Base-by-base conservation (phyloP, 2,888 invertebrate genomes). In the Thereva nobilitata region DNA sequence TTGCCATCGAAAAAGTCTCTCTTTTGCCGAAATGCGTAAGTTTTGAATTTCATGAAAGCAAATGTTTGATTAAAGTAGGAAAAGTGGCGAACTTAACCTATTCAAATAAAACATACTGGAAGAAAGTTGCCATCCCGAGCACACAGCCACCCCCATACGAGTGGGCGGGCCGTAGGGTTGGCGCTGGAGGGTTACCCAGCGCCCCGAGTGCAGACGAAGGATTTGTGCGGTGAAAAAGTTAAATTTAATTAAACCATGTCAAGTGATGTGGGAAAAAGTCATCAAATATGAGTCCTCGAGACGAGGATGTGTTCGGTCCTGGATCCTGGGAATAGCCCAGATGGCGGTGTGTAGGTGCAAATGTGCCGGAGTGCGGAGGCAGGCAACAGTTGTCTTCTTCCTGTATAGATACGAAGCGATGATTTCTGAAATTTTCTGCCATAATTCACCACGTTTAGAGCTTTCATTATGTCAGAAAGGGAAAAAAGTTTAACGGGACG, bases 171-270 rank as follows among this genome's bases (percentile, higher is more conserved):
- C 50, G 4, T 8, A 34, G 35, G 5, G 50, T 23, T 23, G 50
- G 12, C 2, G 50, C 35, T 23, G 23, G 23, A 23, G 23, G 23
- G 23, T 23, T 23, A 23, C 23, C 23, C 23, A 23, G 23, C 23
- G 23, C 23, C 23, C n/a, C 35, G 23, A 52, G 10, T 38, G 59
- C 38, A 59, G 40, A 50, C 50, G 61, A 61, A 61, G 50, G 61
- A 61, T 61, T 61, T 61, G 61, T 61, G 73, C 64, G 72, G 72
- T 70, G 71, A 72, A 72, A 73, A 72, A 72, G 70, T 70, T 70
- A 72, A 73, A 72, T 73, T 73, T 72, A 72, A 73, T 72, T 73
- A 73, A 72, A 73, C 69, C 70, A 71, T 72, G 73, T 72, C 73
- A 72, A 71, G 71, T 73, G 72, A 71, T 73, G 72, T 70, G 70